These are phyloP conservation scores for Arenaria interpres DNA, from an alignment of 2,113 vertebrate species.

Conservation along the genomic window DNA sequence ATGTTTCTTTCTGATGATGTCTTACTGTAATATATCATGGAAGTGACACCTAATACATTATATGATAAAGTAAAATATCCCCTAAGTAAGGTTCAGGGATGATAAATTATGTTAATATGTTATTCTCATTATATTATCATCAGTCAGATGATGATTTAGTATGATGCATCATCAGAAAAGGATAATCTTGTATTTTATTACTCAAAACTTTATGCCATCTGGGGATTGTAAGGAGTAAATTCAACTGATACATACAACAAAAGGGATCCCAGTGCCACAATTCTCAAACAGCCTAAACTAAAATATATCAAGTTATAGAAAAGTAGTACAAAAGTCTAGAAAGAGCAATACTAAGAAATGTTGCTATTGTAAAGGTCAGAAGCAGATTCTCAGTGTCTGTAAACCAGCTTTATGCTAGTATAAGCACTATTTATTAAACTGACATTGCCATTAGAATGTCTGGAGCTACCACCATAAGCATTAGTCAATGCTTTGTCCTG, in stretches of 20 bases:
- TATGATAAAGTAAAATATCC: conserved; percentile 67
- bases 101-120: conserved; percentile 77
- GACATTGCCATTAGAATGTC: not conserved
- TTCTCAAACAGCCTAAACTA: conserved; percentile 26
- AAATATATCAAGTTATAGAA: conserved; percentile 16
- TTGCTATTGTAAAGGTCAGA: conserved; percentile 36
- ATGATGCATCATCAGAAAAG: conserved; percentile 64
- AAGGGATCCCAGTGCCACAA: conserved; percentile 28
- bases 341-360: conserved; percentile 12
- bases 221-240: conserved; percentile 31
- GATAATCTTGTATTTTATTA: conserved; percentile 66
- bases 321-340: conserved; percentile 1
- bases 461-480: not conserved
- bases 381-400: not conserved
- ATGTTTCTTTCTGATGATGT: conserved; percentile 50
- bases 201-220: conserved; percentile 58
- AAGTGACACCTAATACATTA: conserved; percentile 62
- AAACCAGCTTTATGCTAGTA: not conserved
- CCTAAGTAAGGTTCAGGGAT: conserved; percentile 67
- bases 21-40: conserved; percentile 53
- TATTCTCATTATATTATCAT: conserved; percentile 69
- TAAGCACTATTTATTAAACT: not conserved
- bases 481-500: not conserved
- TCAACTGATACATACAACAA: conserved; percentile 33
- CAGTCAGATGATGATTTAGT: conserved; percentile 66